These are phyloP conservation scores for Dufourea novaeangliae DNA, from an alignment of 1,140 invertebrate species.

Conservation along the genomic window DNA sequence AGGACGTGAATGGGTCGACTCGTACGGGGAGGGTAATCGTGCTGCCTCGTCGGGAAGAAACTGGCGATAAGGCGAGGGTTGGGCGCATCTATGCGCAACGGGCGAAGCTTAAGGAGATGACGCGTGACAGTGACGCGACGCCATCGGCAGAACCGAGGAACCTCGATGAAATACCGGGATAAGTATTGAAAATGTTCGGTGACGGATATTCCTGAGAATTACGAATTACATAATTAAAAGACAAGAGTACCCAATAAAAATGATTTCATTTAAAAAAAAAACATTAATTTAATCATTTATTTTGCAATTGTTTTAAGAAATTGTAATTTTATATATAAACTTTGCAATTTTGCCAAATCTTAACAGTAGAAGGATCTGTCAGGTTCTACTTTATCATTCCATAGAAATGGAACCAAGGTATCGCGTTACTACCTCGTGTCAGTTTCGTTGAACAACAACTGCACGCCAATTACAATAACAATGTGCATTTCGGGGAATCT, in stretches of 20 bases:
- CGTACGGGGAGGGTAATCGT: conserved; percentile 23
- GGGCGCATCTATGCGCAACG: conserved; percentile 23
- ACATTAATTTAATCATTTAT: too few relatives aligned
- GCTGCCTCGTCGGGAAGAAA: conserved; percentile 46
- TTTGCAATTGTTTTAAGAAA: too few relatives aligned
- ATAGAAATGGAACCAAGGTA: too few relatives aligned
- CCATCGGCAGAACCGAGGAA: conserved; percentile 33
- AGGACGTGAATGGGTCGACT: conserved; percentile 66
- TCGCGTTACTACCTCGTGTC: too few relatives aligned
- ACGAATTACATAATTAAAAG: too few relatives aligned
- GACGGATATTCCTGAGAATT: background rate
- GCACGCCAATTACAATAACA: background rate
- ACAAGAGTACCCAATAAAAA: too few relatives aligned
- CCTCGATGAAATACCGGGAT: conserved; percentile 53
- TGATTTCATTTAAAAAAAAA: too few relatives aligned
- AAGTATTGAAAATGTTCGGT: conserved; percentile 12
- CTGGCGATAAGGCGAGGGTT: conserved; percentile 42
- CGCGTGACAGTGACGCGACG: conserved; percentile 56
- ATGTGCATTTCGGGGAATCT: background rate
- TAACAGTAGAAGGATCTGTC: too few relatives aligned
- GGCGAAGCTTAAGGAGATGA: conserved; percentile 58
- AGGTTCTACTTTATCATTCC: too few relatives aligned
- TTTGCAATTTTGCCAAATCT: too few relatives aligned
- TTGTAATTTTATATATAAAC: too few relatives aligned
- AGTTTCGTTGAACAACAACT: background rate